Conservation (phyloP, 2,888 invertebrate genomes). For the Opisthograptis luteolata region DNA sequence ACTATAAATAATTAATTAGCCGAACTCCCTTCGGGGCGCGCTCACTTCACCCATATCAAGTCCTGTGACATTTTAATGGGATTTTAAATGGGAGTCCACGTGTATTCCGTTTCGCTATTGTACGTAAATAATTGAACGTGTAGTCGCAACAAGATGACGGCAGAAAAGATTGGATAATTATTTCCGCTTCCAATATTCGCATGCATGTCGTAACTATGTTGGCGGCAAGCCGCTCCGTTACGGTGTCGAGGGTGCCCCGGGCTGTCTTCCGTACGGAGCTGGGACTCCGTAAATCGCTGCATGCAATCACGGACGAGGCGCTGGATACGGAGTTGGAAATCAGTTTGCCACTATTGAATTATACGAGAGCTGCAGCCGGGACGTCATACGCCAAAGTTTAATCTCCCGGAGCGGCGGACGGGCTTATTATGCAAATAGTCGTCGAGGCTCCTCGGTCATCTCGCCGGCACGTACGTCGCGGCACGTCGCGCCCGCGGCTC, state of each 20-base stretch:
- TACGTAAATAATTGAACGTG: slow-evolving; percentile 60
- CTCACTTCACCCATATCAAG: slow-evolving; percentile 67
- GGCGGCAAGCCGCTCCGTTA: slow-evolving; percentile 59
- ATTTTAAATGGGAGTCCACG: slow-evolving; percentile 69
- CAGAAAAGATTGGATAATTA: slow-evolving; percentile 62
- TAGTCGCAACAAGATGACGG: slow-evolving; percentile 42
- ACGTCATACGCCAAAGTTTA: slow-evolving; percentile 81
- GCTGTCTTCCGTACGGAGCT: slow-evolving; percentile 30
- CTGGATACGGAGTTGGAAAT: slow-evolving; percentile 68
- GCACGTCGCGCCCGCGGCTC: slow-evolving; percentile 39
- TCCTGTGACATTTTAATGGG: slow-evolving; percentile 78
- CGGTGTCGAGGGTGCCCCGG: slow-evolving; percentile 55
- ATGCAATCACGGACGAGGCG: slow-evolving; percentile 64
- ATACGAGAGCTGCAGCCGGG: slow-evolving; percentile 75
- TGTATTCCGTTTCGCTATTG: slow-evolving; percentile 52
- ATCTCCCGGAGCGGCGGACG: slow-evolving; percentile 76
- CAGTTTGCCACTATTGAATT: slow-evolving; percentile 82
- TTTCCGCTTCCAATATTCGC: slow-evolving; percentile 61
- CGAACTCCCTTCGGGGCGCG: slow-evolving; percentile 49
- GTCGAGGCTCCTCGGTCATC: slow-evolving; percentile 70
- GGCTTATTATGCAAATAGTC: slow-evolving; percentile 81
- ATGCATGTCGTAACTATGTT: slow-evolving; percentile 41
- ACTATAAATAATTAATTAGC: slow-evolving; percentile 77
- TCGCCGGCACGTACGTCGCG: slow-evolving; percentile 67
- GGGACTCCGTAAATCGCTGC: slow-evolving; percentile 60